Evolutionary conservation across 2,888 invertebrate species (phyloP).

Genomic region (Sympetrum striolatum): DNA sequence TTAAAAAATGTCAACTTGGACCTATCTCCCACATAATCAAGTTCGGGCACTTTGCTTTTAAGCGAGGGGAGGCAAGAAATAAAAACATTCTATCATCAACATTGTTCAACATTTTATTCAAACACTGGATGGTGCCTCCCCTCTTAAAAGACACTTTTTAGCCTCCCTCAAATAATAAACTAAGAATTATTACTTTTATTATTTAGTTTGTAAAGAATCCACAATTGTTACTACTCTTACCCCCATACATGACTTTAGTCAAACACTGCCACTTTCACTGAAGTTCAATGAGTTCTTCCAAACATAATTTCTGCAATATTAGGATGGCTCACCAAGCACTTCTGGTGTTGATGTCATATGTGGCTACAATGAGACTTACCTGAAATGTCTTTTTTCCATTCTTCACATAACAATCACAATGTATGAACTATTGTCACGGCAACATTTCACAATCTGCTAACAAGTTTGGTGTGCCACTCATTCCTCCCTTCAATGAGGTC

Average conservation of each 20-base stretch:
- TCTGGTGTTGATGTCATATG: constrained; percentile 28
- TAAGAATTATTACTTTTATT: constrained; percentile 41
- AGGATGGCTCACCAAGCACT: constrained; percentile 39
- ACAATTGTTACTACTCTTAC: constrained; percentile 24
- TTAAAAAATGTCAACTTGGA: constrained; percentile 49
- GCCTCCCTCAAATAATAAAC: constrained; percentile 48
- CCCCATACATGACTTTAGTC: constrained; percentile 31
- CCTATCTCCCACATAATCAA: constrained; percentile 48
- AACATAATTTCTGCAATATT: constrained; percentile 47
- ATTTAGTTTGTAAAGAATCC: constrained; percentile 14
- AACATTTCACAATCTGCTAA: constrained; percentile 39
- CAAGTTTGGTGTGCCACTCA: constrained; percentile 42
- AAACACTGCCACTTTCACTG: constrained; percentile 42
- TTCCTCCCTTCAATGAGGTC: constrained; percentile 32
- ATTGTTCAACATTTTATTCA: constrained; percentile 49
- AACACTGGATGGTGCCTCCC: constrained; percentile 49
- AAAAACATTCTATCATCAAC: constrained; percentile 48
- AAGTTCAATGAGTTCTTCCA: constrained; percentile 45
- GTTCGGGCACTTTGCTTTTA: constrained; percentile 49
- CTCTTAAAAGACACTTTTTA: constrained; percentile 50
- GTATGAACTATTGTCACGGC: constrained; percentile 43
- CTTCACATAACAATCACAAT: constrained; percentile 40
- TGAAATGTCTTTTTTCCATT: constrained; percentile 38
- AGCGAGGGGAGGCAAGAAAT: constrained; percentile 49
- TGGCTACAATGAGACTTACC: constrained; percentile 39